Evolutionary conservation across 2,113 vertebrate genomes (phyloP), one percentile per base, ranked within the genome.

Genomic region (Pionites leucogaster): DNA sequence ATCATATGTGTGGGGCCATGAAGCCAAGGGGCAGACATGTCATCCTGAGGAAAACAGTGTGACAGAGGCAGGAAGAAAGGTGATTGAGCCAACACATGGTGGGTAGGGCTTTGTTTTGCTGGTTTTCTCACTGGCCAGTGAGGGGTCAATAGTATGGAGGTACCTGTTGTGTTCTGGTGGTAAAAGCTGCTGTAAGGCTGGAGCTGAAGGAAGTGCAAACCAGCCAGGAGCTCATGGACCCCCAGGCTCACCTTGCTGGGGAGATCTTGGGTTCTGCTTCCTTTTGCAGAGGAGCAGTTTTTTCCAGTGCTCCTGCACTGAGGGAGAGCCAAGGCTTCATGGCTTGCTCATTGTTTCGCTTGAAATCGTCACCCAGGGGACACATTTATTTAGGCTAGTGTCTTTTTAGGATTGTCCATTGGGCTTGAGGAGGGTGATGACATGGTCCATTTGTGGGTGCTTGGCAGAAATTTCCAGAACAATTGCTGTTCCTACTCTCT

Each of bases 21-120:
- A 88, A 41, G 44, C 39, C 50, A 42, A 81, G 28, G 63, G 47
- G 13, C 86, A 90, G 37, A 44, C 39, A 3, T 46, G 64, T 74
- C 75, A 75, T n/a, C 79, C 46, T 81, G n/a, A 60, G 90, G 60
- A 81, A 60, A 86, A 25, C 39, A 46, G 2, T 3, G 27, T 16
- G 42, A 8, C 18, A 59, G 59, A 60, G 39, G 23, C 72, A 87
- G 44, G 59, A 67, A 87, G 44, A 60, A 78, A 64, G 20, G 37
- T 0, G 0, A 29, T 1, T 22, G 63, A 86, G n/a, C n/a, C 42
- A 42, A 46, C 2, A 16, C 4, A 1, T 18, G 13, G 4, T 57
- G 42, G 22, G 25, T 62, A 63, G 71, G 39, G 13, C 41, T 82
- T 86, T 79, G 37, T 41, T 14, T 42, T 64, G 20, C 31, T 68